Percentiles rank a stretch among this genome's conserved stretches.
phyloP scores from a whole-genome alignment of 2,888 invertebrate genomes.

The Mythimna albipuncta region DNA sequence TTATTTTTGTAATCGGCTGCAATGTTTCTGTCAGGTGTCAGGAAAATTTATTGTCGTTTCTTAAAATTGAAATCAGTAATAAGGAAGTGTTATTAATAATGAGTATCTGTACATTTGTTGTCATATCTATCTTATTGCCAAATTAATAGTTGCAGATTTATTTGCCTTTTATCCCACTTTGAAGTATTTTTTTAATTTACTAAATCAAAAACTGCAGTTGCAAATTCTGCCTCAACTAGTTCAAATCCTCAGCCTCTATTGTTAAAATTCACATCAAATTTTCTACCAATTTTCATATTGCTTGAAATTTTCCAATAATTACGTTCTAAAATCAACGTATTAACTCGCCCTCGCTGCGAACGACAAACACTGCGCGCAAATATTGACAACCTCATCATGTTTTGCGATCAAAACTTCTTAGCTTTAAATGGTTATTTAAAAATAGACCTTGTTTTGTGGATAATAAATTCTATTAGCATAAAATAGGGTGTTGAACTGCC shows the following conservation, averaged over 20 bases:
- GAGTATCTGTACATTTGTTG: not conserved
- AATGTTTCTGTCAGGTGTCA: slow-evolving; percentile 25
- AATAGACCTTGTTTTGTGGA: slow-evolving; percentile 38
- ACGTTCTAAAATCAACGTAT: slow-evolving; percentile 61
- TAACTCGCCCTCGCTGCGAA: slow-evolving; percentile 51
- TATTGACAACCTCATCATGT: slow-evolving; percentile 64
- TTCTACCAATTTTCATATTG: slow-evolving; percentile 52
- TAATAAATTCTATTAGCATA: slow-evolving; percentile 23
- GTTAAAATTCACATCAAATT: slow-evolving; percentile 29
- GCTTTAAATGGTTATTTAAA: slow-evolving; percentile 43
- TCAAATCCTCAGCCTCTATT: slow-evolving; percentile 1
- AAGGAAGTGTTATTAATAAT: not conserved
- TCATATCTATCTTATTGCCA: not conserved
- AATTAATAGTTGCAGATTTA: not conserved
- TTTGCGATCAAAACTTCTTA: slow-evolving; percentile 59
- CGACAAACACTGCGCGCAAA: slow-evolving; percentile 58
- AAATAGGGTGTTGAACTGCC: slow-evolving; percentile 13
- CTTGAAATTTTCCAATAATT: slow-evolving; percentile 58
- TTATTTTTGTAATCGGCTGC: slow-evolving; percentile 42
- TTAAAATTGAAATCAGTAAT: slow-evolving; percentile 1
- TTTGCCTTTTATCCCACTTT: not conserved
- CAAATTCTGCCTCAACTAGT: not conserved
- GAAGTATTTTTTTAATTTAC: not conserved
- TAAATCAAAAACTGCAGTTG: not conserved
- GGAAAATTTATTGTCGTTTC: not conserved